These are phyloP conservation scores for Tauraco erythrolophus DNA, from an alignment of 2,113 vertebrate species.

Conservation along the genomic window DNA sequence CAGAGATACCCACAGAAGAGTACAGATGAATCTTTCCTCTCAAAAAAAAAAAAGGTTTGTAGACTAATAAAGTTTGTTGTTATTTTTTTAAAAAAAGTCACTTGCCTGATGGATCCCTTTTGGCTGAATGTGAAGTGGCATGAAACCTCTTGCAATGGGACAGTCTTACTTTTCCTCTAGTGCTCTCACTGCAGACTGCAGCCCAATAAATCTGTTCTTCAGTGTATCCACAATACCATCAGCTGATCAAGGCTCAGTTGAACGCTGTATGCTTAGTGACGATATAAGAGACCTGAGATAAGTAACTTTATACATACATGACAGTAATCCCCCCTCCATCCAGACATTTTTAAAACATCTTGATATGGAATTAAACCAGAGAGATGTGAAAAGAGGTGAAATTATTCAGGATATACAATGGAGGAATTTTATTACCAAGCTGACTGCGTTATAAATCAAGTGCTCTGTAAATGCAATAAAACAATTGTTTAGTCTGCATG, in stretches of 20 bases:
- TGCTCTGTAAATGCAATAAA: conserved; percentile 87
- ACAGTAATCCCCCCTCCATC: not conserved
- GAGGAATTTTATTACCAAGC: conserved; percentile 79
- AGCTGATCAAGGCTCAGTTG: not conserved
- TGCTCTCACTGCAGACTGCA: not conserved
- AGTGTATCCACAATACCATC: not conserved
- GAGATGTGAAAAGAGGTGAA: conserved; percentile 73
- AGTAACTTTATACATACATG: not conserved
- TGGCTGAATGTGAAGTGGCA: not conserved
- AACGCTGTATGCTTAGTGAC: rapidly evolving
- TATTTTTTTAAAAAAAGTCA: not conserved
- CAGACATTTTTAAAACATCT: conserved; percentile 12
- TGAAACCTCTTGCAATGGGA: not conserved
- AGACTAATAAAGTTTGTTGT: not conserved
- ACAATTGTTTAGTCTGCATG: conserved; percentile 92
- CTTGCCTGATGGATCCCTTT: not conserved
- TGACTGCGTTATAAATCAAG: conserved; percentile 82
- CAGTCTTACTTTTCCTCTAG: not conserved
- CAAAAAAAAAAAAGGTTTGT: not conserved
- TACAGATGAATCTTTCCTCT: not conserved
- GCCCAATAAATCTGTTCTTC: not conserved
- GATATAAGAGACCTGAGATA: not conserved
- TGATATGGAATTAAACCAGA: conserved; percentile 32
- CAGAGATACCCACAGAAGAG: not conserved
- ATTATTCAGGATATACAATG: conserved; percentile 80